These are phyloP conservation scores for Tauraco hartlaubi DNA, from an alignment of 2,797 vertebrate genomes.

Conservation along the genomic window DNA sequence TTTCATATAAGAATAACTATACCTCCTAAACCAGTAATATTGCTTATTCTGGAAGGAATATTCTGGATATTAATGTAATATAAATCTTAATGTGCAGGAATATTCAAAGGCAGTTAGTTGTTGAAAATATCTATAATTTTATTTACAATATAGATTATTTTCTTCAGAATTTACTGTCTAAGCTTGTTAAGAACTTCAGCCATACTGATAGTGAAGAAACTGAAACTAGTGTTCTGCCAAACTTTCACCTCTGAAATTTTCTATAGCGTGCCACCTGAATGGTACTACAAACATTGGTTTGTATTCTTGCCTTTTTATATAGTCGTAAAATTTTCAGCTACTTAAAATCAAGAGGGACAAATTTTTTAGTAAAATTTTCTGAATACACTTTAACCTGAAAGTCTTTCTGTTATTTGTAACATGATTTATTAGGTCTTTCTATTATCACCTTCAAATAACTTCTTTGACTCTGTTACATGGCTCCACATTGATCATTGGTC, in stretches of 20 bases:
- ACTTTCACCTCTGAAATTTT: not conserved
- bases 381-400: not conserved
- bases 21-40: not conserved
- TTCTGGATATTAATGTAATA: not conserved
- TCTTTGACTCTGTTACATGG: conserved; percentile 10
- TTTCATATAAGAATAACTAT: not conserved
- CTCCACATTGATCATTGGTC: conserved; percentile 24
- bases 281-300: not conserved
- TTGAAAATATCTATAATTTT: not conserved
- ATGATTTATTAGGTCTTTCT: conserved; percentile 44
- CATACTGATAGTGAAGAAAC: not conserved
- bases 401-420: not conserved
- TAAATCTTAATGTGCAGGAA: not conserved
- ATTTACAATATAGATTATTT: not conserved
- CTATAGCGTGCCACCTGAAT: not conserved
- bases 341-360: not conserved
- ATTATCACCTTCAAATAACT: conserved; percentile 61
- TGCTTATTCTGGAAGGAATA: not conserved
- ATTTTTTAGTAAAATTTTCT: not conserved
- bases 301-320: not conserved
- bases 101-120: not conserved
- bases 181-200: not conserved
- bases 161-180: not conserved
- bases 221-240: not conserved
- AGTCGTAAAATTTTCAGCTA: not conserved